Evolutionary conservation across 2,113 vertebrate genomes (phyloP).

Genomic region (Cynopterus brachyotis): DNA sequence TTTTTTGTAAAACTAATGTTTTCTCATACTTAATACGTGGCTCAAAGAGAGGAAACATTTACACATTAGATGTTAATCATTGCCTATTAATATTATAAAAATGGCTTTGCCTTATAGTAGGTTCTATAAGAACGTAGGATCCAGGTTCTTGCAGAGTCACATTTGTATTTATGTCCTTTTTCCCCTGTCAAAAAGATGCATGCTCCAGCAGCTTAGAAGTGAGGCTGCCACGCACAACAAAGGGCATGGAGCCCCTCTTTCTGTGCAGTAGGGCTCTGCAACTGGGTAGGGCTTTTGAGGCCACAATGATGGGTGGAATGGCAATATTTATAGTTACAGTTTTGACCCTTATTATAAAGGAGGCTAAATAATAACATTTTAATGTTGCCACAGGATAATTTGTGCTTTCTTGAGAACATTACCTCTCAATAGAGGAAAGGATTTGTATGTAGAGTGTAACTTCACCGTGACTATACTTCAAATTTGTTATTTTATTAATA

Average conservation of each 20-base stretch:
- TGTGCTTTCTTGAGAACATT: background rate
- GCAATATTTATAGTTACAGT: background rate
- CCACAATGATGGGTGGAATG: background rate
- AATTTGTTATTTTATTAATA: background rate
- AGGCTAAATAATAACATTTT: background rate
- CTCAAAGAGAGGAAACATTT: background rate
- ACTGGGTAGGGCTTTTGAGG: background rate
- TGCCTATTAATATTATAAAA: background rate
- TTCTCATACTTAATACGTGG: background rate
- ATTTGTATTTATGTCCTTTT: background rate
- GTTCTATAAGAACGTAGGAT: background rate
- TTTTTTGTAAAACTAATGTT: constrained; percentile 4
- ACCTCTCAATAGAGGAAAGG: background rate
- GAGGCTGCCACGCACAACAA: background rate
- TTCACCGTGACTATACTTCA: background rate
- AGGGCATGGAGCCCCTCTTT: background rate
- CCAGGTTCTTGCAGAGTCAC: background rate
- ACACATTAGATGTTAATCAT: background rate
- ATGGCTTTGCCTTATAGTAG: background rate
- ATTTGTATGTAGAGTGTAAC: background rate
- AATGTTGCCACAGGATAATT: background rate
- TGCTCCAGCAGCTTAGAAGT: background rate
- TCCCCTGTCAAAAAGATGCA: background rate
- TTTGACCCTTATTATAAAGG: background rate
- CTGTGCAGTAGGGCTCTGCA: background rate